Evolutionary conservation across 2,888 invertebrate species (phyloP).

Genomic region (Apocheima hispidaria): DNA sequence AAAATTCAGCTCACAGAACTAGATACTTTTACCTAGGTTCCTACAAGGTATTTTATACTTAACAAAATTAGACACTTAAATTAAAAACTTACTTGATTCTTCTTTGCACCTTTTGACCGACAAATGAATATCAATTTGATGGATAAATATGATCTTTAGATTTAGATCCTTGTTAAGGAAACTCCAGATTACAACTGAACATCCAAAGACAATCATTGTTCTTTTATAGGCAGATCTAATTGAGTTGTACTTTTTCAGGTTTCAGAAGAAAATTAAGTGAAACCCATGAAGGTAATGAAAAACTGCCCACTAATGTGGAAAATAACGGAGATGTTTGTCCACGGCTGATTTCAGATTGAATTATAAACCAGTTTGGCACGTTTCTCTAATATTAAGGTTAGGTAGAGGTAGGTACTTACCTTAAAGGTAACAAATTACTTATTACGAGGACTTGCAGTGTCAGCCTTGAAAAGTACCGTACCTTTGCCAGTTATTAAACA

Average conservation of each 20-base stretch:
- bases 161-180: background rate
- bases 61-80: background rate
- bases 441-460: too few relatives aligned
- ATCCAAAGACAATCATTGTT: background rate
- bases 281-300: slow-evolving; percentile 53
- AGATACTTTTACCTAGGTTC: too few relatives aligned
- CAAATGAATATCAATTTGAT: background rate
- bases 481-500: too few relatives aligned
- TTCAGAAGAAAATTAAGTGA: slow-evolving; percentile 67
- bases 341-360: background rate
- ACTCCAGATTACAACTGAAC: slow-evolving; percentile 25
- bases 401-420: background rate
- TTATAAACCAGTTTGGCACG: background rate
- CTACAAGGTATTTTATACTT: background rate
- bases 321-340: slow-evolving; percentile 14
- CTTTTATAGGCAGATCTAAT: slow-evolving; percentile 50
- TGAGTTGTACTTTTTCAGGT: slow-evolving; percentile 44
- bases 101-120: background rate
- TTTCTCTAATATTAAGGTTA: background rate
- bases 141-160: background rate
- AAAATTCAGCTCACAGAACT: too few relatives aligned
- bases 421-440: too few relatives aligned
- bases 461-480: too few relatives aligned
- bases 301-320: slow-evolving; percentile 38
- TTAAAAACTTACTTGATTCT: slow-evolving; percentile 9